A percentile compares a stretch with the other conserved stretches of the same genome.
phyloP scores from a whole-genome alignment of 2,888 invertebrate species.

The Papilio elwesi region DNA sequence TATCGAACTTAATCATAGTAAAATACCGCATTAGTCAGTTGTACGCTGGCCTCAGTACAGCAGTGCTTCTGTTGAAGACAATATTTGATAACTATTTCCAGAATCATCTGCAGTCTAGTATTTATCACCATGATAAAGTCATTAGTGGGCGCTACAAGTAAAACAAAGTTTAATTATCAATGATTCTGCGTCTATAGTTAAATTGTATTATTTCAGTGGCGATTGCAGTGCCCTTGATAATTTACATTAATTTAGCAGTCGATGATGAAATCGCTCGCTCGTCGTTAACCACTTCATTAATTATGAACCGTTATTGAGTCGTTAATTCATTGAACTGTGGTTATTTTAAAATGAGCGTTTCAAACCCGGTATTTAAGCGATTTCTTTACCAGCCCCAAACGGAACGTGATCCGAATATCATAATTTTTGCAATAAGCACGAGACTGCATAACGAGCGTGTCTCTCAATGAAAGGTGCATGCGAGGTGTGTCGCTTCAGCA shows the following conservation, averaged over 20 bases:
- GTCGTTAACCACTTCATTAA: constrained; percentile 32
- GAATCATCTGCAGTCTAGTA: too few relatives aligned
- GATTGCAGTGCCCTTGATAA: constrained; percentile 18
- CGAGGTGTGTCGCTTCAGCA: constrained; percentile 51
- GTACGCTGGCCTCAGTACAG: too few relatives aligned
- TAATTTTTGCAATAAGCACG: constrained; percentile 60
- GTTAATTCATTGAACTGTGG: constrained; percentile 58
- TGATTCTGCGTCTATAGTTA: constrained; percentile 16
- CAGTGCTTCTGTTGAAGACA: too few relatives aligned
- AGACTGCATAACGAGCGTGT: constrained; percentile 61
- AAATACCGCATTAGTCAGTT: too few relatives aligned
- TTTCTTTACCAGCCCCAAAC: constrained; percentile 54
- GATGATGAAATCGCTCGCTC: constrained; percentile 3
- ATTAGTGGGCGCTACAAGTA: too few relatives aligned
- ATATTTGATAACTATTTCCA: too few relatives aligned
- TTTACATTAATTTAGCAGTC: constrained; percentile 22
- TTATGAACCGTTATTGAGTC: constrained; percentile 54
- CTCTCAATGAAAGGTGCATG: constrained; percentile 60
- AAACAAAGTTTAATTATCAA: constrained; percentile 19
- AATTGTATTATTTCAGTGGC: constrained; percentile 17
- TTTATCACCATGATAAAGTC: too few relatives aligned
- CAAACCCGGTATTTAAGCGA: constrained; percentile 61
- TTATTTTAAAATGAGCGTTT: constrained; percentile 55
- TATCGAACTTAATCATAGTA: too few relatives aligned
- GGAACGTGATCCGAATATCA: constrained; percentile 67